Evolutionary conservation across 2,113 vertebrate genomes (phyloP), one percentile per base, ranked within the genome.

Genomic region (Strix uralensis): DNA sequence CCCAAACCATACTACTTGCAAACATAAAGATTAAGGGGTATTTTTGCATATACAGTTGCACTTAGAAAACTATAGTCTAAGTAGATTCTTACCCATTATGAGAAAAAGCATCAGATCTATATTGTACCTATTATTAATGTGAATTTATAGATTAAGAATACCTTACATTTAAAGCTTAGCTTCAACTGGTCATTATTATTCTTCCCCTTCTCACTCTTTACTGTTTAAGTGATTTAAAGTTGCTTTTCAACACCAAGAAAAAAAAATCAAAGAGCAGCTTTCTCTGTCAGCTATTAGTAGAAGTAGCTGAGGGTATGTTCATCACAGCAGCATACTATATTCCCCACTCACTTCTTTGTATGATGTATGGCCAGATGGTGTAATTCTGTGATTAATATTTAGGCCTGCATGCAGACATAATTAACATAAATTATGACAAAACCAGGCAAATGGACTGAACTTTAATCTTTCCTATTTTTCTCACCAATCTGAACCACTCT

Each of bases 381-480:
- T 57, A 77, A 93, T 91, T 87, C 22, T 75, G n/a, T 91, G 81
- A 91, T 73, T 96, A 96, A 90, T 92, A 97, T 82, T 91, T 90
- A 97, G 67, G 25, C 81, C 91, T 58, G 14, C 44, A 88, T 70
- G 52, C 57, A 66, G 63, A 75, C 25, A 75, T 10, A 96, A 69
- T 97, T 87, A 93, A 93, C 26, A 88, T 29, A 86, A 86, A 94
- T 97, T 81, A 93, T 52, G 66, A 91, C 23, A 92, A 95, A 88
- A 79, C 18, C n/a, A 74, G 52, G 91, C 70, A 85, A 94, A 78
- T 71, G 26, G 69, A 85, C 34, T 94, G 79, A 86, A 96, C 58
- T 88, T 91, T 77, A 93, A 92, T 93, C 66, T 77, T 85, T 79
- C 84, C 19, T 66, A 12, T 54, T 89, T 80, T 86, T 82, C 42